These are phyloP conservation scores for Drosophila ogumai DNA, from an alignment of 1,140 invertebrate genomes.

Conservation along the genomic window DNA sequence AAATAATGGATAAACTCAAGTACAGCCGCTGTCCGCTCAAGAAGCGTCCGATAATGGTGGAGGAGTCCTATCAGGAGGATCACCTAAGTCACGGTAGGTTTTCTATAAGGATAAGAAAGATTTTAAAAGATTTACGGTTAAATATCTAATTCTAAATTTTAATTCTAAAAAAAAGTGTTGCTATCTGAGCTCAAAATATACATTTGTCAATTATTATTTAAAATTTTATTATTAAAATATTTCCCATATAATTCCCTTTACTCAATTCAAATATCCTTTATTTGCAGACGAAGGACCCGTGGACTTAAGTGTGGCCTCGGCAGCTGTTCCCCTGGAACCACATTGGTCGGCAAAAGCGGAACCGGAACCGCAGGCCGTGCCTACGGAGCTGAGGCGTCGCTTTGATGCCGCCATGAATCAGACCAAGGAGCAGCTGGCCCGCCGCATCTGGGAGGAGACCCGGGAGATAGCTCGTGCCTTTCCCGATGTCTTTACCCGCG, in stretches of 20 bases:
- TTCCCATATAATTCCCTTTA: background rate
- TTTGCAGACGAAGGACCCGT: constrained; percentile 77
- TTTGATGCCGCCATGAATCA: constrained; percentile 70
- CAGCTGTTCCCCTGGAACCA: constrained; percentile 47
- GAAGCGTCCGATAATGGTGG: constrained; percentile 91
- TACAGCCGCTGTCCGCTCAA: constrained; percentile 93
- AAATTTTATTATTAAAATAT: background rate
- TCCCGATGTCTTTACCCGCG: constrained; percentile 80
- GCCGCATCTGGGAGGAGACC: constrained; percentile 81
- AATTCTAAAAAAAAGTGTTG: too few relatives aligned
- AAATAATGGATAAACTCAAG: constrained; percentile 77
- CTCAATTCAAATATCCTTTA: background rate
- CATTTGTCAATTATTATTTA: too few relatives aligned
- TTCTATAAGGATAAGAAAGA: too few relatives aligned
- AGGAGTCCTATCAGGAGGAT: constrained; percentile 81
- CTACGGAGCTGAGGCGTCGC: constrained; percentile 58
- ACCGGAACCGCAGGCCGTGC: constrained; percentile 44
- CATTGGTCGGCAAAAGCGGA: constrained; percentile 52
- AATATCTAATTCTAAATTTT: background rate
- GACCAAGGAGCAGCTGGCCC: constrained; percentile 76
- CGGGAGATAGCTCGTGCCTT: constrained; percentile 79
- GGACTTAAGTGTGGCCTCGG: constrained; percentile 75
- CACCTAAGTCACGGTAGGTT: constrained; percentile 71
- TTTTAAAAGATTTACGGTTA: background rate
- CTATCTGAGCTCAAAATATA: too few relatives aligned